phyloP scores from a whole-genome alignment of 2,797 vertebrate genomes.

The Anguilla obscura region DNA sequence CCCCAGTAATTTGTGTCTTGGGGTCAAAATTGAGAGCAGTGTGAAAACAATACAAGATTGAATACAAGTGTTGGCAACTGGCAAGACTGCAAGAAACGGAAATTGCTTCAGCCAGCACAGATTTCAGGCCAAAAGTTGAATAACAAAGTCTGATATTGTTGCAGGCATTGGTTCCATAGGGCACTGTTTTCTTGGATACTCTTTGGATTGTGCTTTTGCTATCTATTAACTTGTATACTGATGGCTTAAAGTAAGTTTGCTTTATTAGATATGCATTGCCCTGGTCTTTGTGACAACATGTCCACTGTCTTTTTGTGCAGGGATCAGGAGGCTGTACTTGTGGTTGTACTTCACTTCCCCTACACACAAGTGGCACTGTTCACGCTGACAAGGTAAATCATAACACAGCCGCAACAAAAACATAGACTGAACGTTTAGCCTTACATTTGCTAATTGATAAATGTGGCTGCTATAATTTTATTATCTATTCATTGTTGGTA shows the following conservation, averaged over 20 bases:
- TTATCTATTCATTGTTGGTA: no score
- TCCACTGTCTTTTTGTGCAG: neutral
- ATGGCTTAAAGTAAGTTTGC: neutral
- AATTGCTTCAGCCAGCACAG: neutral
- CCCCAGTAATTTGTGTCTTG: conserved; percentile 12
- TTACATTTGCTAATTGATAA: no score
- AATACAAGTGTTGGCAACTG: neutral
- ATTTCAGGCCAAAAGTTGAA: conserved; percentile 3
- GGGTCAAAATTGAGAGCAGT: conserved; percentile 9
- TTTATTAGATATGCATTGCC: no score
- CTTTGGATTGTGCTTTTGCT: neutral
- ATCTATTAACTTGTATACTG: neutral
- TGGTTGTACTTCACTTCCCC: neutral
- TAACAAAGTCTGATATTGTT: neutral
- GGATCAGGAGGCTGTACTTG: neutral
- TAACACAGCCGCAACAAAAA: no score
- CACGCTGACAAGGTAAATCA: no score
- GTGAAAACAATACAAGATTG: neutral
- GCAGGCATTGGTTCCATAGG: neutral
- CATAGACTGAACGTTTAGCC: no score
- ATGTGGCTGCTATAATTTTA: no score
- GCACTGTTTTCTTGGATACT: neutral
- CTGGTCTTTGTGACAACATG: neutral
- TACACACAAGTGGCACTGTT: neutral
- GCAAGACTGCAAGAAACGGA: neutral